phyloP scores from a whole-genome alignment of 2,797 vertebrate genomes.

The Hapalemur alaotrensis region DNA sequence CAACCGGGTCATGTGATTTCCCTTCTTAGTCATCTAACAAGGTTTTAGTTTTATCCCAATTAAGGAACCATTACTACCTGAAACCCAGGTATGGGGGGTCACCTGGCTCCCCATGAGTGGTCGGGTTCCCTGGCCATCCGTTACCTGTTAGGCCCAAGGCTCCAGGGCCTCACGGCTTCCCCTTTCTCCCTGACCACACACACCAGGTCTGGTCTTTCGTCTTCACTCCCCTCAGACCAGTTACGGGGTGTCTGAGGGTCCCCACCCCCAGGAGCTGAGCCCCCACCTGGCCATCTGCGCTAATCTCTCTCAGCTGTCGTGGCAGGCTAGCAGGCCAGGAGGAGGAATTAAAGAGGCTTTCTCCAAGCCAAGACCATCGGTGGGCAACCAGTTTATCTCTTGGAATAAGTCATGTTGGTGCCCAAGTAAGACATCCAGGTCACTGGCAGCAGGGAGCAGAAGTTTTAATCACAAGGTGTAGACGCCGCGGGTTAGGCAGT shows the following conservation, averaged over 20 bases:
- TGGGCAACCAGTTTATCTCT: neutral
- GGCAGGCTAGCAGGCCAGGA: neutral
- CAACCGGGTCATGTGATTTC: neutral
- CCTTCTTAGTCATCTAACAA: neutral
- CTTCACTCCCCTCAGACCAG: neutral
- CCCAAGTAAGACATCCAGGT: neutral
- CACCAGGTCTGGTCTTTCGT: accelerated
- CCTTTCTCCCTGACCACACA: neutral
- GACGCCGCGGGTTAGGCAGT: too few relatives aligned
- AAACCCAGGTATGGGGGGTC: neutral
- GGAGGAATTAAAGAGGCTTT: neutral
- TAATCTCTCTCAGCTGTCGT: neutral
- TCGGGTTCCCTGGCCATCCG: neutral
- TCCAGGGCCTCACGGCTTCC: accelerated
- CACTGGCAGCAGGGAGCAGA: neutral
- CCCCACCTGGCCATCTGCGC: too few relatives aligned
- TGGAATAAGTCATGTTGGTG: neutral
- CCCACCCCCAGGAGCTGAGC: neutral
- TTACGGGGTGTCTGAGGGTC: neutral
- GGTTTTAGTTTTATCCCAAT: neutral
- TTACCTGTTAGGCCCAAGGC: neutral
- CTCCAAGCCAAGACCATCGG: neutral
- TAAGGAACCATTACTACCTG: neutral
- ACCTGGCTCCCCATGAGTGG: accelerated
- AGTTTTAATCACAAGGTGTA: neutral